phyloP scores from a whole-genome alignment of 2,113 vertebrate genomes.

The Laticauda laticaudata region DNA sequence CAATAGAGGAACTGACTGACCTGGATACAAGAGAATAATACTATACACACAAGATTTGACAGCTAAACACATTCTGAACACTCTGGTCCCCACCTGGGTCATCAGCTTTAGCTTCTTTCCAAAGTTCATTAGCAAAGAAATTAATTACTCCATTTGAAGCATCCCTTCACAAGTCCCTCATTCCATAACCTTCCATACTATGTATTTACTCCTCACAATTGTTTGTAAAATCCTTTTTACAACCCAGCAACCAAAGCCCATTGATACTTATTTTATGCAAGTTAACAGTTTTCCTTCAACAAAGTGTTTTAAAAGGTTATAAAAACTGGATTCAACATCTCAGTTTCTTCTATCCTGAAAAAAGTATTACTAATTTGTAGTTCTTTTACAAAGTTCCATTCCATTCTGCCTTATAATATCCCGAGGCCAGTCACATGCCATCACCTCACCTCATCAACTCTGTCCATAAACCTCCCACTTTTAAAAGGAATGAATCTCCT shows the following conservation, averaged over 20 bases:
- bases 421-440: background rate
- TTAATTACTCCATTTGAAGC: background rate
- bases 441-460: background rate
- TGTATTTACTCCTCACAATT: background rate
- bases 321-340: background rate
- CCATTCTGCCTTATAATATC: background rate
- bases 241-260: background rate
- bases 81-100: slow-evolving; percentile 50
- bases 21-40: slow-evolving; percentile 55
- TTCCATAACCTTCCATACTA: background rate
- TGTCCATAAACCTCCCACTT: background rate
- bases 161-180: background rate
- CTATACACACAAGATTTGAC: slow-evolving; percentile 60
- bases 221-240: background rate
- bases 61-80: slow-evolving; percentile 56
- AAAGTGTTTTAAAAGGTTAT: background rate
- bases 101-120: slow-evolving; percentile 34
- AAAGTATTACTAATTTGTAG: background rate
- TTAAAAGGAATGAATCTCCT: background rate
- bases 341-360: background rate
- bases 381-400: background rate
- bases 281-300: background rate
- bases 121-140: slow-evolving; percentile 6
- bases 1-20: slow-evolving; percentile 54
- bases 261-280: background rate